phyloP scores from a whole-genome alignment of 2,113 vertebrate species.

The Neogobius melanostomus region DNA sequence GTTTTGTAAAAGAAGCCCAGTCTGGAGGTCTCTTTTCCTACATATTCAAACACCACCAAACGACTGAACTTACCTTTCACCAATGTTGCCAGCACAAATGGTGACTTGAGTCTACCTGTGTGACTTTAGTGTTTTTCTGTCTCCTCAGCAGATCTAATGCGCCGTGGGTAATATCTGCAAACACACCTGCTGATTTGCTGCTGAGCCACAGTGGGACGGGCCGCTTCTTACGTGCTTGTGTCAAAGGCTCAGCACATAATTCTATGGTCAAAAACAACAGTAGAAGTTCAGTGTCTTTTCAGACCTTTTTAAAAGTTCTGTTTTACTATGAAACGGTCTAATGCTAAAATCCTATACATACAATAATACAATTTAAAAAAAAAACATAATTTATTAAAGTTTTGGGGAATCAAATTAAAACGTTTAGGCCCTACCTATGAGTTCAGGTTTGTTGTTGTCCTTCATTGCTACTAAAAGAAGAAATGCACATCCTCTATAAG shows the following conservation, averaged over 20 bases:
- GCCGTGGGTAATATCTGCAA: slow-evolving; percentile 8
- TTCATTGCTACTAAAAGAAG: too few species aligned
- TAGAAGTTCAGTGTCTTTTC: neutral
- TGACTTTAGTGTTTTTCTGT: slow-evolving; percentile 35
- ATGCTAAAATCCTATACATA: too few species aligned
- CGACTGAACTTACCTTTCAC: slow-evolving; percentile 23
- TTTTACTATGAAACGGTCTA: too few species aligned
- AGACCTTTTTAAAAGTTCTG: neutral
- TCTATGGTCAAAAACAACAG: slow-evolving; percentile 2
- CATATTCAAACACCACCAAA: neutral
- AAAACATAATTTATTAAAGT: too few species aligned
- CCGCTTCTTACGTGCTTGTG: neutral
- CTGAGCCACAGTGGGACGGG: slow-evolving; percentile 29
- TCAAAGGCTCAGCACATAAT: neutral
- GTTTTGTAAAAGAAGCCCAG: too few species aligned
- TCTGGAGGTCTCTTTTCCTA: too few species aligned
- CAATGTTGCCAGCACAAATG: slow-evolving; percentile 6
- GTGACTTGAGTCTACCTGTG: slow-evolving; percentile 18
- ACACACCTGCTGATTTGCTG: slow-evolving; percentile 10
- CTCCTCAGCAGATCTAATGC: slow-evolving; percentile 34
- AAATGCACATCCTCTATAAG: too few species aligned
- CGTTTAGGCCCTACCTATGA: too few species aligned
- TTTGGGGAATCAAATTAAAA: too few species aligned
- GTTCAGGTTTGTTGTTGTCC: too few species aligned
- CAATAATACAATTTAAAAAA: too few species aligned